Conservation (phyloP, 2,888 invertebrate genomes). For the Rhaphigaster nebulosa region DNA sequence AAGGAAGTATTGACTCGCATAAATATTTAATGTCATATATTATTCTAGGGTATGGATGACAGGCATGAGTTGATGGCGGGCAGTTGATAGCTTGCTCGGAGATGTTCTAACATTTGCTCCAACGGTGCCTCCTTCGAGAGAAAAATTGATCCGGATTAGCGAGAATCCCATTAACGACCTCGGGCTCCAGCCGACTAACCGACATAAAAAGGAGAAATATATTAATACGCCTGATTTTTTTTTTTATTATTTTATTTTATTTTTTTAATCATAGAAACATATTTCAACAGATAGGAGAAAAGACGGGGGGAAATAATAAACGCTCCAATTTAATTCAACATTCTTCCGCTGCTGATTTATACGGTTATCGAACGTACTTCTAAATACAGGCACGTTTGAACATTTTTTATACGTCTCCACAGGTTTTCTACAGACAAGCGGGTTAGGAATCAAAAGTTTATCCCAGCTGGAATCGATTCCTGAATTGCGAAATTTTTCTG, state of each 20-base stretch:
- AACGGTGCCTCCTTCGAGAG: not conserved
- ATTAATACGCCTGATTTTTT: not conserved
- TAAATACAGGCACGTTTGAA: slow-evolving; percentile 23
- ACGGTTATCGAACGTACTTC: not conserved
- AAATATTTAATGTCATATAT: not conserved
- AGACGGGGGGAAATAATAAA: not conserved
- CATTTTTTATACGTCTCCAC: not conserved
- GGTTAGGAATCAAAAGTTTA: not conserved
- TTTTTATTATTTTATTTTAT: not conserved
- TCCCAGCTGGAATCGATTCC: not conserved
- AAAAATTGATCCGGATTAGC: slow-evolving; percentile 26
- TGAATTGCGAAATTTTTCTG: not conserved
- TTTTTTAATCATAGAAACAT: slow-evolving; percentile 1
- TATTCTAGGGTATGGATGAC: not conserved
- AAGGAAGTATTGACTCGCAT: not conserved
- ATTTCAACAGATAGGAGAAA: slow-evolving; percentile 16
- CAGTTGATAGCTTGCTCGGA: not conserved
- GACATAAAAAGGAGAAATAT: slow-evolving; percentile 17
- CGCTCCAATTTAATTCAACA: slow-evolving; percentile 13
- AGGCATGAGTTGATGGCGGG: not conserved
- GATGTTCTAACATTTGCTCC: slow-evolving; percentile 9
- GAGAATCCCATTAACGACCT: slow-evolving; percentile 11
- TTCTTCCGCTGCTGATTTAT: not conserved
- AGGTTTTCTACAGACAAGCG: not conserved
- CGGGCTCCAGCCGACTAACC: not conserved